Evolutionary conservation across 1,140 invertebrate genomes (phyloP).

Genomic region (Dolichoris vasculosae): DNA sequence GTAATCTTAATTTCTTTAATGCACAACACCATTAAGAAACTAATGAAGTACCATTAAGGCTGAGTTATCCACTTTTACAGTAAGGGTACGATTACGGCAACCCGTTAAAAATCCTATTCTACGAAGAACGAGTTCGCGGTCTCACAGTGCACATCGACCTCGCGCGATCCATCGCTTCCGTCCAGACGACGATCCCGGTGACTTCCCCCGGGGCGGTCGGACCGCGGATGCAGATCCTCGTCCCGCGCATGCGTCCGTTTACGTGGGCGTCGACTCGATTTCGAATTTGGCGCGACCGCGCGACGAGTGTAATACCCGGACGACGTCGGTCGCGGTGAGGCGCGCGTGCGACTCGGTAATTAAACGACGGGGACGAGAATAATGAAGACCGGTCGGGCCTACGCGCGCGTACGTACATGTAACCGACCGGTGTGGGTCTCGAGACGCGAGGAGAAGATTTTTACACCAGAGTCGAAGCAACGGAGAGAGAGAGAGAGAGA

Average conservation of each 20-base stretch:
- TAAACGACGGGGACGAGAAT: conserved; percentile 47
- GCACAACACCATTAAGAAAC: background rate
- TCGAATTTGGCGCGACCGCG: conserved; percentile 7
- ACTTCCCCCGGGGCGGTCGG: background rate
- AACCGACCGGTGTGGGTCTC: background rate
- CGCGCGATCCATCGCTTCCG: background rate
- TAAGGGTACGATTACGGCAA: background rate
- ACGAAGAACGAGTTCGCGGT: background rate
- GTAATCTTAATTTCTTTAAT: conserved; percentile 8
- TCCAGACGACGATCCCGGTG: background rate
- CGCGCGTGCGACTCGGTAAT: conserved; percentile 7
- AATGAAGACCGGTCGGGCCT: conserved; percentile 65
- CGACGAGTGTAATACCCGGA: background rate
- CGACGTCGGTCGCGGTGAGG: background rate
- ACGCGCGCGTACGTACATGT: conserved; percentile 51
- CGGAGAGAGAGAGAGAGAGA: background rate
- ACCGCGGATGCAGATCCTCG: background rate
- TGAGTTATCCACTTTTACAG: background rate
- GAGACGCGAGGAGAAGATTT: background rate
- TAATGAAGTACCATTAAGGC: background rate
- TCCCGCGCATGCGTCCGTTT: background rate
- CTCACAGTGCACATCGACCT: background rate
- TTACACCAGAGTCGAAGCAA: background rate
- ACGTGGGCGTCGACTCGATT: conserved; percentile 44
- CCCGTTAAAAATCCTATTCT: background rate